Percentiles rank a stretch among this genome's conserved stretches.
Conservation (phyloP, 53 echinoderm and acorn worm genomes). For the Henricia sp. region DNA sequence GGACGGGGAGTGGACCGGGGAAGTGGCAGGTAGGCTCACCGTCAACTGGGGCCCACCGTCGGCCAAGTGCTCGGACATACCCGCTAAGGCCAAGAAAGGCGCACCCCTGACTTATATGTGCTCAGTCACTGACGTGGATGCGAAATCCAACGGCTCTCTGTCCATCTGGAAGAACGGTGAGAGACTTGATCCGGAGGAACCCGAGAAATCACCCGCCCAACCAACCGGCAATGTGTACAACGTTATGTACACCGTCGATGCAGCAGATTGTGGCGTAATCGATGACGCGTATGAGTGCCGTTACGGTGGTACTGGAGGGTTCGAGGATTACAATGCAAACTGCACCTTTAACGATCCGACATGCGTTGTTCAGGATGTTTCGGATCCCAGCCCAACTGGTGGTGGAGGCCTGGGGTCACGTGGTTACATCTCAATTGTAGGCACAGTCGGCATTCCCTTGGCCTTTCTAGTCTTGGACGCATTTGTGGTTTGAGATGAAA, state of each 20-base stretch:
- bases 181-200: background rate
- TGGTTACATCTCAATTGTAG: too few relatives aligned
- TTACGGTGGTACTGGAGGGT: background rate
- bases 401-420: too few relatives aligned
- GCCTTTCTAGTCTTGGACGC: too few relatives aligned
- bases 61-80: background rate
- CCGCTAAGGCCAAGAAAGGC: conserved; percentile 4
- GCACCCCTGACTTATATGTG: conserved; percentile 1
- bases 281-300: background rate
- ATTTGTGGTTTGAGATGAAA: too few relatives aligned
- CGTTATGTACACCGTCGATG: background rate
- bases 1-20: background rate
- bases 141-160: conserved; percentile 4
- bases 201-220: background rate
- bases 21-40: background rate
- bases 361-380: too few relatives aligned
- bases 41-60: conserved; percentile 16
- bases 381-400: too few relatives aligned
- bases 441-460: too few relatives aligned
- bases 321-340: background rate
- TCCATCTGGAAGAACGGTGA: conserved; percentile 4
- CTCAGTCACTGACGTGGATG: background rate
- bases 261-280: background rate
- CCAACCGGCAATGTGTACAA: background rate
- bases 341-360: conserved; percentile 12